Conservation (phyloP, 2,888 invertebrate genomes). For the Nymphalis polychloros region DNA sequence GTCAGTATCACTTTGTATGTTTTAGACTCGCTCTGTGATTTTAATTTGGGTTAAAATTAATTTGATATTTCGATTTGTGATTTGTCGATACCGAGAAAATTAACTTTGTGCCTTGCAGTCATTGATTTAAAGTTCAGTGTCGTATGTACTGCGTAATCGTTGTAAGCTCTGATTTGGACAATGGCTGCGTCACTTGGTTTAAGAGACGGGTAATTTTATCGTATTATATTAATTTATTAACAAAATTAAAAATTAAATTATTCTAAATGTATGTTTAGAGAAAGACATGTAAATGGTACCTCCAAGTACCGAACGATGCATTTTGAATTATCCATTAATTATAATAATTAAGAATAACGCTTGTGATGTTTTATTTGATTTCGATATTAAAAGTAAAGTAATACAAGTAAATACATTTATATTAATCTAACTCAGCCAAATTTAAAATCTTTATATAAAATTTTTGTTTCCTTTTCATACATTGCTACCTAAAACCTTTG, state of each 20-base stretch:
- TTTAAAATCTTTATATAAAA: no score
- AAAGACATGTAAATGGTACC: constrained; percentile 62
- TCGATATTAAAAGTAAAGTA: not conserved
- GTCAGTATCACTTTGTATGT: constrained; percentile 16
- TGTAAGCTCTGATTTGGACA: constrained; percentile 15
- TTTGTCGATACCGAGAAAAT: constrained; percentile 13
- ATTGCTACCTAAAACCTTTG: no score
- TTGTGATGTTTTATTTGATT: constrained; percentile 52
- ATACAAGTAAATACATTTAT: no score
- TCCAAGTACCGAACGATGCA: constrained; percentile 62
- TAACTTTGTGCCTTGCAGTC: constrained; percentile 37
- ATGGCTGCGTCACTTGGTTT: constrained; percentile 39
- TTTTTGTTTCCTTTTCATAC: no score
- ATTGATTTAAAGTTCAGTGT: constrained; percentile 15
- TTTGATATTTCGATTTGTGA: constrained; percentile 12
- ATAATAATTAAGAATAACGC: constrained; percentile 50
- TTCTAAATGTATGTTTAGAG: constrained; percentile 68
- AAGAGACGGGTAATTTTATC: constrained; percentile 43
- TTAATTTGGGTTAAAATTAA: constrained; percentile 18
- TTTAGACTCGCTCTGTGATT: constrained; percentile 29
- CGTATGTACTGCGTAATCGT: not conserved
- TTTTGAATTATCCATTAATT: constrained; percentile 73
- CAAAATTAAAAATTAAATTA: constrained; percentile 46
- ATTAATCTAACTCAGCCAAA: no score
- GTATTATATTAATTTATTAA: constrained; percentile 41